Base-by-base conservation (phyloP, 2,888 invertebrate genomes). In the Stegophylla sp. region DNA sequence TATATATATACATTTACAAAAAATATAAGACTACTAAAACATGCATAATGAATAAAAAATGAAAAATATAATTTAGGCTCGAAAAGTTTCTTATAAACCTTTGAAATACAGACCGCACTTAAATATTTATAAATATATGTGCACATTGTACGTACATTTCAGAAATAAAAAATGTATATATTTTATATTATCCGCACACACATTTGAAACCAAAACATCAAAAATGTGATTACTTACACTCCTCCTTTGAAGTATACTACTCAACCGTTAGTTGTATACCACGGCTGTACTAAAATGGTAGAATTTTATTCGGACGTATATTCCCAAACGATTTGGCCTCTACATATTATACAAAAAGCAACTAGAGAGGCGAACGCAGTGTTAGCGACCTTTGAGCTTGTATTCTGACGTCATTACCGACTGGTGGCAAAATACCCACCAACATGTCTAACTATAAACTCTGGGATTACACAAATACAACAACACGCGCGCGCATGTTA, bases 341-440 rank as follows among this genome's bases (percentile, higher is more conserved):
- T 51, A 56, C n/a, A n/a, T n/a, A n/a, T n/a, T n/a, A n/a, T n/a
- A n/a, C 43, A 13, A 66, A 34, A 51, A 26, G 26, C 26, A 45
- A 15, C 20, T 34, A 34, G 17, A 66, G 23, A 53, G 17, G 53
- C 41, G 53, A 66, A 66, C 66, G 26, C 26, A 56, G 67, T n/a
- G n/a, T 41, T 53, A 20, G 20, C 9, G 45, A 77, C 66, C 76
- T 77, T 67, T 77, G 67, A 45, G 20, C 56, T 77, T 45, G 7
- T 43, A 67, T n/a, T n/a, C 43, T 45, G 67, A 77, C 76, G 67
- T 77, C 76, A 77, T 67, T 28, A n/a, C n/a, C 20, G 26, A 63
- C n/a, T n/a, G 13, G 15, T 28, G 9, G 48, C n/a, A 61, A 74
- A 61, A 63, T 12, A n/a, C n/a, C n/a, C n/a, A n/a, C 10, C 28